Evolutionary conservation across 2,797 vertebrate genomes (phyloP), one percentile per base, ranked within the genome.

Genomic region (Cirrhinus molitorella): DNA sequence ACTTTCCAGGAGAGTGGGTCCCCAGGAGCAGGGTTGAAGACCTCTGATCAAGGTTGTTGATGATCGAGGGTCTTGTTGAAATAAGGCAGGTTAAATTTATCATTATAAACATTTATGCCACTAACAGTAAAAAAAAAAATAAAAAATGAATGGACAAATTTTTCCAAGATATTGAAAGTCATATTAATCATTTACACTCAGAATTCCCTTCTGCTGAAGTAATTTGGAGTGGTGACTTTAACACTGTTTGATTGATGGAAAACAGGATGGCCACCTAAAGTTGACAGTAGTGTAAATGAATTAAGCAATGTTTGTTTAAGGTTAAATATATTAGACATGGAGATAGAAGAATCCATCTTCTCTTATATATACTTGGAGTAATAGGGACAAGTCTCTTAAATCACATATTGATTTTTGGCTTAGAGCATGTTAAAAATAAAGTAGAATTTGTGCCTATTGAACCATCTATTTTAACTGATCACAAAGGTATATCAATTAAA

Each of bases 21-120:
- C n/a, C n/a, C n/a, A n/a, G n/a, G n/a, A n/a, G n/a, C n/a, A n/a
- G n/a, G n/a, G n/a, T n/a, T n/a, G n/a, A n/a, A n/a, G n/a, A n/a
- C n/a, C n/a, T n/a, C n/a, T n/a, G 14, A 49, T 25, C 13, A 49
- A 16, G 68, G 68, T 25, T 14, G 23, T 28, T 47, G n/a, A n/a
- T n/a, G 66, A 68, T 68, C 10, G 11, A 5, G 43, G 5, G 47
- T 47, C n/a, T 71, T 47, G 23, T 47, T 71, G 23, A 71, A 8
- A 71, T 47, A 47, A 71, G 8, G 4, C 23, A 71, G 43, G 23
- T 28, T 25, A 25, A 71, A 71, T 16, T 49, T 47, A 45, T 71
- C 5, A 49, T 71, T 4, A 28, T 71, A 49, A 47, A 71, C 43
- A 45, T 68, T 43, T 68, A 47, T 47, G 67, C 68, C 68, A 71